These are phyloP conservation scores for Echinometra lucunter DNA, from an alignment of 53 echinoderm and acorn worm species.

Conservation along the genomic window DNA sequence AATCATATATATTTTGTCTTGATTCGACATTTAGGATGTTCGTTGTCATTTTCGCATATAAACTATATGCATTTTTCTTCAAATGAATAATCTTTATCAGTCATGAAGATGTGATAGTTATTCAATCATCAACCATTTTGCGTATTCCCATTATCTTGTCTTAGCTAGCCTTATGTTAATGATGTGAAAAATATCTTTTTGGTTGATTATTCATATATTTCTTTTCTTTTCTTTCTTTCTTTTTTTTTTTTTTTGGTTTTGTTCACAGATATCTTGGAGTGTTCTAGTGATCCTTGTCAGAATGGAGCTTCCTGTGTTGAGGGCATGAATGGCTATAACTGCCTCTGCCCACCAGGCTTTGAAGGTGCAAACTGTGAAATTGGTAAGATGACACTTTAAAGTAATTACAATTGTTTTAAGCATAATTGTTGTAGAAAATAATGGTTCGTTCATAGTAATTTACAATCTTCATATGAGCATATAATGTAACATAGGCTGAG, in stretches of 20 bases:
- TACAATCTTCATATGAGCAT: background rate
- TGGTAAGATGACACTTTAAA: conserved; percentile 42
- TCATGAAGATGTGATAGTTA: background rate
- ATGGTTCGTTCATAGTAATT: too few relatives aligned
- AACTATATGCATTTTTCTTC: too few relatives aligned
- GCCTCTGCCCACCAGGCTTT: conserved; percentile 76
- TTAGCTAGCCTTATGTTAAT: too few relatives aligned
- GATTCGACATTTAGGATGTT: background rate
- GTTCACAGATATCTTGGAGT: conserved; percentile 76
- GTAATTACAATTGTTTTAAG: too few relatives aligned
- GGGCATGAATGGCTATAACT: conserved; percentile 59
- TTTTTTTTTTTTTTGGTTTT: background rate
- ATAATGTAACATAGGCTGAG: background rate
- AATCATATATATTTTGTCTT: background rate
- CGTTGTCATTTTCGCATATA: too few relatives aligned
- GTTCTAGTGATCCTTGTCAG: conserved; percentile 78
- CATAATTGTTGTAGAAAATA: too few relatives aligned
- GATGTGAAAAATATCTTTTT: too few relatives aligned
- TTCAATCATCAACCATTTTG: background rate
- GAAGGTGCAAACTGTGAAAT: conserved; percentile 75
- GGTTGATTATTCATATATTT: background rate
- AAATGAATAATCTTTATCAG: background rate
- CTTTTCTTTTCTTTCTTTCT: background rate
- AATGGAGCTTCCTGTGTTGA: conserved; percentile 72
- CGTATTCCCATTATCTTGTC: too few relatives aligned